Evolutionary conservation across 2,888 invertebrate species (phyloP), one percentile per base, ranked within the genome.

Genomic region (Stenoptilia bipunctidactyla): DNA sequence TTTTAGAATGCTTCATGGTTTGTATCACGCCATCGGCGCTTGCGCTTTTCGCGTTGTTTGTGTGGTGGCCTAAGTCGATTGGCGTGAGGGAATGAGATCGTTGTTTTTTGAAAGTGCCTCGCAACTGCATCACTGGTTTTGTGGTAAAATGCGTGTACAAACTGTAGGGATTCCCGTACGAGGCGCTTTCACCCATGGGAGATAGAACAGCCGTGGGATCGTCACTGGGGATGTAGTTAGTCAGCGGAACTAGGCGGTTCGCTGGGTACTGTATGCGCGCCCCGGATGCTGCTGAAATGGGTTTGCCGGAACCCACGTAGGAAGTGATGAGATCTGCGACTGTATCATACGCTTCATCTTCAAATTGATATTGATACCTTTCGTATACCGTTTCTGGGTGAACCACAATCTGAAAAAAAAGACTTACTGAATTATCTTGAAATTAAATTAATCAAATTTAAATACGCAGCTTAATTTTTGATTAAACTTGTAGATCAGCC

Each of bases 381-480:
- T 96, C 95, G 69, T 96, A 96, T 3, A 96, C 94, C 0, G 96
- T 96, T 56, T 95, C 93, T 0, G 94, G 93, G 58, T 95, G 94
- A 1, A 94, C 87, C 1, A 93, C 87, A 46, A 92, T 89, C 93
- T 93, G 62, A 4, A 70, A 68, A 45, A 1, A 14, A n/a, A n/a
- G n/a, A n/a, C n/a, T n/a, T n/a, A n/a, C n/a, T n/a, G n/a, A n/a
- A n/a, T n/a, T n/a, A n/a, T n/a, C n/a, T n/a, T n/a, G n/a, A n/a
- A n/a, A n/a, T n/a, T n/a, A n/a, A n/a, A n/a, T n/a, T n/a, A n/a
- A n/a, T n/a, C n/a, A n/a, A n/a, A n/a, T n/a, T n/a, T n/a, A n/a
- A n/a, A n/a, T n/a, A n/a, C n/a, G n/a, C n/a, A n/a, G n/a, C n/a
- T n/a, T n/a, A n/a, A n/a, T n/a, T n/a, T n/a, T n/a, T n/a, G n/a